A percentile compares a stretch with the other conserved stretches of the same genome.
Evolutionary conservation across 2,113 vertebrate genomes (phyloP).

Genomic region (Vidua macroura): DNA sequence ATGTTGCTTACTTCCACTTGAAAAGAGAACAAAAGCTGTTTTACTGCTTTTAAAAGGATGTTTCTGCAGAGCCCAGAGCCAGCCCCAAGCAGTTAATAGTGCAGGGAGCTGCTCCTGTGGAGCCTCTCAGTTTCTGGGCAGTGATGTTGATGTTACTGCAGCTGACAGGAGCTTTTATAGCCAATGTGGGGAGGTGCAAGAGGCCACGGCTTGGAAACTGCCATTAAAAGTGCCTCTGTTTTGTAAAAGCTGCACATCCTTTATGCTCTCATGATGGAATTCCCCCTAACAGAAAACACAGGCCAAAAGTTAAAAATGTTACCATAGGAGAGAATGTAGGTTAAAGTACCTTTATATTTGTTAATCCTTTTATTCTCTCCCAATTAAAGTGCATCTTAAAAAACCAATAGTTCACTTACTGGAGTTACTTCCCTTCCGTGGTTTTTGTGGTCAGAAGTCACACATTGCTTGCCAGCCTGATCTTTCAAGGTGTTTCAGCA

Average conservation of each 20-base stretch:
- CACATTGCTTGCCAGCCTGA: neutral
- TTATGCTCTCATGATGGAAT: slow-evolving; percentile 54
- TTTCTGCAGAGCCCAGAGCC: neutral
- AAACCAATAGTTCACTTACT: neutral
- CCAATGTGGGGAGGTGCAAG: slow-evolving; percentile 58
- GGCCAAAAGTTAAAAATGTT: slow-evolving; percentile 39
- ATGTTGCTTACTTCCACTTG: neutral
- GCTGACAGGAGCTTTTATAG: slow-evolving; percentile 67
- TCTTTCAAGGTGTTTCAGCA: neutral
- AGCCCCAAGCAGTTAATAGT: slow-evolving; percentile 1
- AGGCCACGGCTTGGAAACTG: slow-evolving; percentile 46
- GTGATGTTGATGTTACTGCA: slow-evolving; percentile 56
- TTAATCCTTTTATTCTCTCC: neutral
- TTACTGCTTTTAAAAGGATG: neutral
- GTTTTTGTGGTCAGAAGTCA: slow-evolving; percentile 25
- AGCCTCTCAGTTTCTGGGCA: slow-evolving; percentile 32
- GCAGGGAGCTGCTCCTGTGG: slow-evolving; percentile 21
- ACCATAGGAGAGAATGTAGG: neutral
- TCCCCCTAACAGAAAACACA: slow-evolving; percentile 20
- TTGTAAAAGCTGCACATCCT: slow-evolving; percentile 50
- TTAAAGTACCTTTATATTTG: slow-evolving; percentile 1
- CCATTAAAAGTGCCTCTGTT: slow-evolving; percentile 59
- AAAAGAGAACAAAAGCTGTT: neutral
- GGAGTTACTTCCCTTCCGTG: neutral
- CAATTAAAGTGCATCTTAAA: slow-evolving; percentile 24